phyloP scores from a whole-genome alignment of 2,888 invertebrate genomes.

The Caenorhabditis imperialis region DNA sequence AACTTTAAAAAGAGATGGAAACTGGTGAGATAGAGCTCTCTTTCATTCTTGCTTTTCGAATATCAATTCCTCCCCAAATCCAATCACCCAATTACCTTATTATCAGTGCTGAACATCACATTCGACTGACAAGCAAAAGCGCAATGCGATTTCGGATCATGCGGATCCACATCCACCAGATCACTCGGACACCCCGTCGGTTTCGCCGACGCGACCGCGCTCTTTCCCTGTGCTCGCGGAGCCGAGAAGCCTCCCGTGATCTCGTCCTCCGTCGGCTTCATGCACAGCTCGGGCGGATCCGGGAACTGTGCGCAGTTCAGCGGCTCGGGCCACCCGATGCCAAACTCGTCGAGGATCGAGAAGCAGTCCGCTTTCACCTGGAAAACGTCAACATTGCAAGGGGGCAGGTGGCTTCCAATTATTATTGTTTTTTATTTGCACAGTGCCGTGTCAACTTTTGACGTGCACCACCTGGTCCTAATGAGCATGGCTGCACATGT shows the following conservation, averaged over 20 bases:
- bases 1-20: no score
- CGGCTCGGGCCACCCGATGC: conserved; percentile 84
- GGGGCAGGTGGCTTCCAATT: no score
- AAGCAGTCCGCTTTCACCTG: conserved; percentile 82
- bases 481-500: conserved; percentile 17
- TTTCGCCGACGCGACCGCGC: conserved; percentile 22
- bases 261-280: conserved; percentile 81
- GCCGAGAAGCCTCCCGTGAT: conserved; percentile 31
- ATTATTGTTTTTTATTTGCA: no score
- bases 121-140: conserved; percentile 80
- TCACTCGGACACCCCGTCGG: conserved; percentile 69
- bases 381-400: no score
- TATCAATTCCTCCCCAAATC: not conserved
- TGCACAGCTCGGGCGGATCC: conserved; percentile 84
- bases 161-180: conserved; percentile 72
- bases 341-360: conserved; percentile 83
- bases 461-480: conserved; percentile 42
- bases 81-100: conserved; percentile 62
- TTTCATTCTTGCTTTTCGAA: not conserved
- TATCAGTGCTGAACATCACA: conserved; percentile 68
- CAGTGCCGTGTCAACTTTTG: no score
- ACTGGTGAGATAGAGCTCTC: no score
- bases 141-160: conserved; percentile 68
- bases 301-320: conserved; percentile 88
- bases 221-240: conserved; percentile 9